Evolutionary conservation across 2,888 invertebrate genomes (phyloP), one percentile per base, ranked within the genome.

Genomic region (Anthophora plumipes): DNA sequence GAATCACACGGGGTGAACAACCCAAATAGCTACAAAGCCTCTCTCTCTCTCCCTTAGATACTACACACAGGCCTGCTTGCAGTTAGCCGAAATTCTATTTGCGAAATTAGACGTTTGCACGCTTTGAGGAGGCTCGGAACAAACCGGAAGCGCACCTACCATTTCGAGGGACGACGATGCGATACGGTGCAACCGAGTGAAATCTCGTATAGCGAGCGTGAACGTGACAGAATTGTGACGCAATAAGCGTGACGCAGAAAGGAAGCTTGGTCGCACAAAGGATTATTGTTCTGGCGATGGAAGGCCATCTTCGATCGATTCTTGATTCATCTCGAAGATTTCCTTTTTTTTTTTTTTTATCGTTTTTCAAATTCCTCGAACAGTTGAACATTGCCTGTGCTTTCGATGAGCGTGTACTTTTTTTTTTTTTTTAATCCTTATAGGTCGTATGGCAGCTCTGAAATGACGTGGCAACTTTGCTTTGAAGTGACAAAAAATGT

Each of bases 1-100:
- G 54, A 20, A 68, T 54, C 57, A 46, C 57, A 37, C 48, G 61
- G 52, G 70, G 70, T 70, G 82, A 82, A 74, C 67, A 70, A 78
- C 73, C 82, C 55, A 31, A 31, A 25, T 11, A 41, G 25, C 11
- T 46, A 31, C 54, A 59, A 25, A 31, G 31, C 31, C 31, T 3
- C 31, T 31, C 31, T 3, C 31, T 31, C 31, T 52, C 39, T 59
- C 37, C n/a, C 43, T 60, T 43, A 20, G 17, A 31, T 6, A 17
- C 17, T 17, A 17, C n/a, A 37, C 12, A 31, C 4, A 4, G 11
- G n/a, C n/a, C 20, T 37, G 22, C 48, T 17, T 20, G 31, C 37
- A 12, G 25, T 55, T 50, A 39, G 8, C 8, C n/a, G 20, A 67
- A 61, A 66, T 60, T 67, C 54, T 67, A 54, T 39, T 77, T 48